Evolutionary conservation across 23 tunicate species (phyloP), one percentile per base, ranked within the genome.

Genomic region (Trididemnum clinides): DNA sequence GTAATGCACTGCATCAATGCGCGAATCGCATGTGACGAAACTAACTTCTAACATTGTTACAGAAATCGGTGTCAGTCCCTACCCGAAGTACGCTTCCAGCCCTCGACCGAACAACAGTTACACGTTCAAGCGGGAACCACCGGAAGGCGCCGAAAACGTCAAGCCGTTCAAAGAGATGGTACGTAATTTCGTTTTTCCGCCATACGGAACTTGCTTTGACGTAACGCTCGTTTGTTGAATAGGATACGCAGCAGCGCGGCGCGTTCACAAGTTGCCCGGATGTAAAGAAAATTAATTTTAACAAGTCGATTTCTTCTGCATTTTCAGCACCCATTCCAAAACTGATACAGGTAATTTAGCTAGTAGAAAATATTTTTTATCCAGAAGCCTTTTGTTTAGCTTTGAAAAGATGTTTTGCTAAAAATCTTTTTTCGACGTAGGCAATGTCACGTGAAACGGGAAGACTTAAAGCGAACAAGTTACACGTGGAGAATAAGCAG

Each of bases 91-190:
- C 49, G 98, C 98, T 0, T 94, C 98, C 21, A 89, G 94, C 77
- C 98, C 98, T n/a, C 64, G 98, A 64, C 98, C 98, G 0, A 94
- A 94, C 82, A 94, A 94, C 85, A 89, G 90, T 34, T 94, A 94
- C 64, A 94, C 77, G 90, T 94, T 94, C 57, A 85, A 94, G 66
- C 93, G 98, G 20, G 94, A 89, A 63, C 98, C 98, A 35, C 98
- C 98, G 19, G 98, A 94, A 64, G 98, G 98, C 5, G 98, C 98
- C 0, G 98, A 94, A 64, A 89, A 84, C 32, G 90, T 91, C 23
- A 91, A 87, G 64, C 90, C 90, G 27, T 86, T 86, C 78, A 91
- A 91, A 58, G 96, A 91, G 58, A 86, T 77, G 86, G 95, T 90
- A 1, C 23, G 75, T 59, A 15, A 10, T 44, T 7, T 10, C 54